phyloP scores from a whole-genome alignment of 1,140 invertebrate species.

The Andrena cerasifolii region DNA sequence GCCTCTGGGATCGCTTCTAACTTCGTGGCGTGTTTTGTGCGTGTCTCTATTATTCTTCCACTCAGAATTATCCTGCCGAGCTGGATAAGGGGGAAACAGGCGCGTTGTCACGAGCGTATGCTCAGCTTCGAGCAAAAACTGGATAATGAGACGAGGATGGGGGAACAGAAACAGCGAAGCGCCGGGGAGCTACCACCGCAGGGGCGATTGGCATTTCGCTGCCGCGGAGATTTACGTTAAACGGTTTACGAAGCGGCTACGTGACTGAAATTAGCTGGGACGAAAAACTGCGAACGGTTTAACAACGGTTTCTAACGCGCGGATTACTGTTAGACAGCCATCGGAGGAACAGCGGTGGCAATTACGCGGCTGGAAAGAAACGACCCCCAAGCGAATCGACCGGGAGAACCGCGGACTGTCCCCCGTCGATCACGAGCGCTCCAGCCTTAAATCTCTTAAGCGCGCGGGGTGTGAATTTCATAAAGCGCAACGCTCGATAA shows the following conservation, averaged over 20 bases:
- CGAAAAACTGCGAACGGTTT: slow-evolving; percentile 45
- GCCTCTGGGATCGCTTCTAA: too few species aligned
- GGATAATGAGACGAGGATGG: too few species aligned
- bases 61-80: too few species aligned
- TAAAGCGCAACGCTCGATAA: neutral
- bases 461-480: neutral
- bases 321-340: slow-evolving; percentile 56
- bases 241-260: neutral
- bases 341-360: slow-evolving; percentile 1
- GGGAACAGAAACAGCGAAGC: too few species aligned
- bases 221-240: neutral
- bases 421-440: too few species aligned
- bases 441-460: neutral
- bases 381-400: neutral
- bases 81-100: too few species aligned
- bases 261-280: slow-evolving; percentile 27
- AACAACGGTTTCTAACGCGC: slow-evolving; percentile 57
- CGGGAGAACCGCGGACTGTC: neutral
- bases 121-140: too few species aligned
- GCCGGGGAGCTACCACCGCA: too few species aligned
- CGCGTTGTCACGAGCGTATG: too few species aligned
- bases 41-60: too few species aligned
- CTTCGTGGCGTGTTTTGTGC: too few species aligned
- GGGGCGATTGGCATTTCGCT: neutral
- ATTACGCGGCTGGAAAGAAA: slow-evolving; percentile 10